A percentile compares a stretch with the other conserved stretches of the same genome.
phyloP scores from a whole-genome alignment of 2,113 vertebrate genomes.

The Columba livia region DNA sequence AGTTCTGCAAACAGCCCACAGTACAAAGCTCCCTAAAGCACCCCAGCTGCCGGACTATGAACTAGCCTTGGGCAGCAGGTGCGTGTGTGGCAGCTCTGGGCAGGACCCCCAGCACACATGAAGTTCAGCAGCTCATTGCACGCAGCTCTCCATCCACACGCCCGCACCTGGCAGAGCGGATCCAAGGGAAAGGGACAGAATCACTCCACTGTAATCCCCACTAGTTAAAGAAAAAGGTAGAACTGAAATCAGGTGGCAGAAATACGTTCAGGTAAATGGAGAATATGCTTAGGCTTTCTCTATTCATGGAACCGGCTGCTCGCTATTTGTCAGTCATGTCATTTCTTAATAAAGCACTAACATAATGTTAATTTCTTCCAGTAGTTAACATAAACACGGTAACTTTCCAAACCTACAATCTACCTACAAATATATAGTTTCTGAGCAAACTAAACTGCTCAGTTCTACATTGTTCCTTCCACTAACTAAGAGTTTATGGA shows the following conservation, averaged over 20 bases:
- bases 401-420: background rate
- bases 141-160: background rate
- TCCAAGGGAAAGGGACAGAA: accelerated
- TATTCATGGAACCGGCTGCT: background rate
- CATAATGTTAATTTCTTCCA: background rate
- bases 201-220: background rate
- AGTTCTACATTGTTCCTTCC: background rate
- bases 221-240: background rate
- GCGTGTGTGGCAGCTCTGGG: background rate
- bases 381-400: background rate
- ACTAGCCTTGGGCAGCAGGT: background rate
- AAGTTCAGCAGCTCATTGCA: accelerated
- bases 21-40: background rate
- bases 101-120: accelerated
- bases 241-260: background rate
- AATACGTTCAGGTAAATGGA: background rate
- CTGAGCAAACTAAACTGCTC: background rate
- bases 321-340: background rate
- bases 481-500: background rate
- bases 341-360: background rate
- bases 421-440: background rate
- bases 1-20: background rate
- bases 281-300: background rate
- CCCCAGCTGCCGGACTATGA: background rate
- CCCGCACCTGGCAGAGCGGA: background rate